Percentiles rank a stretch among this genome's conserved stretches.
These are phyloP conservation scores for Platichthys flesus DNA, from an alignment of 2,113 vertebrate species.

Conservation along the genomic window DNA sequence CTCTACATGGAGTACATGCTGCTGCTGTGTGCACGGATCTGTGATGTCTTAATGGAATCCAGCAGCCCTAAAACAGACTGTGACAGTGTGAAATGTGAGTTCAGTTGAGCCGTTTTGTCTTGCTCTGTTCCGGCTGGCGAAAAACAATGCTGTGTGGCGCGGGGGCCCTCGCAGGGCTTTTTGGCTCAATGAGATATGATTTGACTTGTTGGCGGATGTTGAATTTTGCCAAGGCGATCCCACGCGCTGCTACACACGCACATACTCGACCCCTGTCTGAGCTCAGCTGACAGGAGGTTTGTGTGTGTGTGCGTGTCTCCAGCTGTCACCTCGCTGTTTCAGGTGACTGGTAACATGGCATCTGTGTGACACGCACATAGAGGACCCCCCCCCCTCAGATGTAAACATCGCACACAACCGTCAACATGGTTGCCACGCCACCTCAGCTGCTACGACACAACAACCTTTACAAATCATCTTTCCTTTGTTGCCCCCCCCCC, in stretches of 20 bases:
- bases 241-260: conserved; percentile 24
- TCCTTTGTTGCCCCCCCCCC: conserved; percentile 58
- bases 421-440: conserved; percentile 42
- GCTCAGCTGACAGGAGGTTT: conserved; percentile 38
- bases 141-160: conserved; percentile 63
- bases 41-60: conserved; percentile 70
- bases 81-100: conserved; percentile 73
- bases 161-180: conserved; percentile 55
- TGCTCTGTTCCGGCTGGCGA: conserved; percentile 64
- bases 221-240: conserved; percentile 61
- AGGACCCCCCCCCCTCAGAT: conserved; percentile 54
- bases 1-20: conserved; percentile 48
- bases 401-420: conserved; percentile 49
- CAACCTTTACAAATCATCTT: conserved; percentile 51
- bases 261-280: conserved; percentile 39
- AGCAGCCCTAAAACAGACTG: conserved; percentile 55
- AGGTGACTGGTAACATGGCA: conserved; percentile 74
- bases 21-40: conserved; percentile 57
- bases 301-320: conserved; percentile 31
- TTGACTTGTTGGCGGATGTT: conserved; percentile 71
- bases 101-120: conserved; percentile 67
- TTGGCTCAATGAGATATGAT: conserved; percentile 72
- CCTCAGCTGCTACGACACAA: conserved; percentile 50
- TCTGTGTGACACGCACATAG: conserved; percentile 63
- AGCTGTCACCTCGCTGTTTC: conserved; percentile 74